These are phyloP conservation scores for Intellagama lesueurii DNA, from an alignment of 2,797 vertebrate genomes.

Conservation along the genomic window DNA sequence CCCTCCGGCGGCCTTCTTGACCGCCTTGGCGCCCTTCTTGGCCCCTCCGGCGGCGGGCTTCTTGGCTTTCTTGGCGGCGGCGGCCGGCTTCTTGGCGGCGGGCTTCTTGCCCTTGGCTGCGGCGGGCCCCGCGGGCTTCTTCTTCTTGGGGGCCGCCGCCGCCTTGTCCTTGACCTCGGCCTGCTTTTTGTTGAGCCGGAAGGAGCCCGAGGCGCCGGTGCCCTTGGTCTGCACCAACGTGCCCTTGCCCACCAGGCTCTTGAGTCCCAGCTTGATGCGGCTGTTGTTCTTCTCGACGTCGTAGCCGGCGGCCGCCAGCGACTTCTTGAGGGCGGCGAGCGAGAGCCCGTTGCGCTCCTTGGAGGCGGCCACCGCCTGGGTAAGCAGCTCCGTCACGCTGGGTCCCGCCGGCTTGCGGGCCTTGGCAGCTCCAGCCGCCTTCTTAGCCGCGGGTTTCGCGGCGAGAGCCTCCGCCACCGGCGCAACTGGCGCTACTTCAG, in stretches of 20 bases:
- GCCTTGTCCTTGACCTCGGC: constrained; percentile 61
- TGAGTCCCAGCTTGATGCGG: constrained; percentile 80
- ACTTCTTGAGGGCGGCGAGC: constrained; percentile 79
- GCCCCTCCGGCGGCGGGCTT: constrained; percentile 22
- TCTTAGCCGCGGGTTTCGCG: rapidly evolving
- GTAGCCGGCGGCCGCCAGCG: constrained; percentile 64
- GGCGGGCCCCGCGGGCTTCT: constrained; percentile 36
- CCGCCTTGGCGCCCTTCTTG: neutral
- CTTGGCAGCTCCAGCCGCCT: rapidly evolving
- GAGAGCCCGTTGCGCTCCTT: constrained; percentile 73
- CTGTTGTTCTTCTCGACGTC: constrained; percentile 83
- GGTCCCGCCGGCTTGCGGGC: constrained; percentile 55
- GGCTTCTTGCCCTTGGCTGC: constrained; percentile 49
- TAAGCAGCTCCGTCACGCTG: constrained; percentile 72
- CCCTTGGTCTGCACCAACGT: constrained; percentile 79
- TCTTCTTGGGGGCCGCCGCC: constrained; percentile 64
- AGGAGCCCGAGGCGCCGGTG: constrained; percentile 80
- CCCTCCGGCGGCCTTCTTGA: constrained; percentile 5
- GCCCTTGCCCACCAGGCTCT: constrained; percentile 79
- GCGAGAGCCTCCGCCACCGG: neutral
- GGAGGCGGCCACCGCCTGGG: constrained; percentile 67
- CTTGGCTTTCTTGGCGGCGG: constrained; percentile 54
- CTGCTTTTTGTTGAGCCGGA: constrained; percentile 78
- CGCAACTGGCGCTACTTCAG: neutral
- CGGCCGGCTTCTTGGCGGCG: constrained; percentile 46